Percentiles rank a stretch among this genome's conserved stretches.
These are phyloP conservation scores for Thunnus thynnus DNA, from an alignment of 2,113 vertebrate species.

Conservation along the genomic window DNA sequence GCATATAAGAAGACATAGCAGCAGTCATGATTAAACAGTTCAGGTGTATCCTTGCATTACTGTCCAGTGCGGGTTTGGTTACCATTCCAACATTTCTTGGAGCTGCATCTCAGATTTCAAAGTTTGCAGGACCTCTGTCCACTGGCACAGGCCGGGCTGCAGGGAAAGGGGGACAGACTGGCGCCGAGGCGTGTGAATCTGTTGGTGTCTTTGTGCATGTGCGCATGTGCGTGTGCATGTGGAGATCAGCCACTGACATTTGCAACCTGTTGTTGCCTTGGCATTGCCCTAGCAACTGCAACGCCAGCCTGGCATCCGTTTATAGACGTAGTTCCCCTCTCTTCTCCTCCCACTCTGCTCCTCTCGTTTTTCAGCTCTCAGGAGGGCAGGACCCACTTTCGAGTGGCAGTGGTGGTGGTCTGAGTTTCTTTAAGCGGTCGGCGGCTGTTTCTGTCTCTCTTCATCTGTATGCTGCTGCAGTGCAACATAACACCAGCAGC, in stretches of 20 bases:
- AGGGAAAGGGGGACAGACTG: not conserved
- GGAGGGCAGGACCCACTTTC: constrained; percentile 31
- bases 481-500: constrained; percentile 60
- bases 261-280: constrained; percentile 46
- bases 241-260: constrained; percentile 23
- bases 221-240: not conserved
- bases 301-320: constrained; percentile 50
- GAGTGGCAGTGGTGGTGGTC: constrained; percentile 15
- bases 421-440: constrained; percentile 45
- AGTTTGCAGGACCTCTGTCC: constrained; percentile 9
- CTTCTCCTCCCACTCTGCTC: constrained; percentile 35
- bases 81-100: constrained; percentile 5
- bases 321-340: constrained; percentile 52
- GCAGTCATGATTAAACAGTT: not conserved
- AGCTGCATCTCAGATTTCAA: constrained; percentile 22
- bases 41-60: constrained; percentile 1
- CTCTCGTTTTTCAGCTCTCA: constrained; percentile 58
- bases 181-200: not conserved
- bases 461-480: constrained; percentile 29
- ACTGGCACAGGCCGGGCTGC: not conserved
- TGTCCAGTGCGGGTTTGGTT: not conserved
- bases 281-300: constrained; percentile 61
- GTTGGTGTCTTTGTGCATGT: constrained; percentile 8
- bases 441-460: constrained; percentile 51
- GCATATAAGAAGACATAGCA: not conserved